These are phyloP conservation scores for Mechanitis messenoides DNA, from an alignment of 2,888 invertebrate genomes.

Conservation along the genomic window DNA sequence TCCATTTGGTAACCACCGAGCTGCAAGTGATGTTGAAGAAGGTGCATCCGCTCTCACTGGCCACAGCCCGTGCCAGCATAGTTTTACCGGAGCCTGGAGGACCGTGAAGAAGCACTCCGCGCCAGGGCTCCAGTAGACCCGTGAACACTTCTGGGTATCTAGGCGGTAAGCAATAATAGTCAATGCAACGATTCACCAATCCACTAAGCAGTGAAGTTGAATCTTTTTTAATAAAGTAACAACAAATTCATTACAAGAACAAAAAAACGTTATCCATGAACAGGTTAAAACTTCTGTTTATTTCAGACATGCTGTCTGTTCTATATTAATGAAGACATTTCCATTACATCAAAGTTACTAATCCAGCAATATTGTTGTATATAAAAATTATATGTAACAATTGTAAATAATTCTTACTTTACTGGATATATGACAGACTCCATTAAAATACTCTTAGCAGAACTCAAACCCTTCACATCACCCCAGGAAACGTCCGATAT, in stretches of 20 bases:
- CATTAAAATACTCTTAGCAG: constrained; percentile 85
- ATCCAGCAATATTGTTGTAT: no score
- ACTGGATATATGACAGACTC: constrained; percentile 91
- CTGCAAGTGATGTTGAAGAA: constrained; percentile 95
- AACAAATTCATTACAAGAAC: no score
- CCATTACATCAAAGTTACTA: no score
- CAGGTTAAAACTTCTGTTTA: no score
- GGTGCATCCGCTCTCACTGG: constrained; percentile 86
- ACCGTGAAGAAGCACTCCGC: constrained; percentile 81
- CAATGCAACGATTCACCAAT: no score
- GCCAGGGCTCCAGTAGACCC: constrained; percentile 87
- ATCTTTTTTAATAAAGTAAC: no score
- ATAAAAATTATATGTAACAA: background rate
- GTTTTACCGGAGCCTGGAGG: constrained; percentile 91
- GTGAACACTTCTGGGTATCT: constrained; percentile 84
- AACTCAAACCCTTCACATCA: constrained; percentile 82
- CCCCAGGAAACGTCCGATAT: constrained; percentile 85
- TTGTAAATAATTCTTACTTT: constrained; percentile 38
- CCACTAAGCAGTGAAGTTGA: no score
- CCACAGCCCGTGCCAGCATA: constrained; percentile 90
- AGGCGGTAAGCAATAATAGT: background rate
- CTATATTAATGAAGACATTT: no score
- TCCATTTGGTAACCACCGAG: constrained; percentile 95
- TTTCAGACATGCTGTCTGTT: no score
- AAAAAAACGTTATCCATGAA: no score